phyloP scores from a whole-genome alignment of 2,888 invertebrate genomes.

The Oconnorella tubifera region DNA sequence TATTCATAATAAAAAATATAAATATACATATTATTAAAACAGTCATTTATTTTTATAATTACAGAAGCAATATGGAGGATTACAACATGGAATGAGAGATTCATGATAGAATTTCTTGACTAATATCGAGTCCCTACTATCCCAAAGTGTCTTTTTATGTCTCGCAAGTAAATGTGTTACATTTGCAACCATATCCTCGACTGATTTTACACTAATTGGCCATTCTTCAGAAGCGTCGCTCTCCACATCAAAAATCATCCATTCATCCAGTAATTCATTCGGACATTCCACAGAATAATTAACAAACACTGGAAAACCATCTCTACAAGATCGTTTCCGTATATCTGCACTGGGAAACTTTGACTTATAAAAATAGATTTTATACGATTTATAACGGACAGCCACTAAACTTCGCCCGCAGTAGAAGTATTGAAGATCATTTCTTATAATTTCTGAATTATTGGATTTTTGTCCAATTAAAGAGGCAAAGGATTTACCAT shows the following conservation, averaged over 20 bases:
- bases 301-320: background rate
- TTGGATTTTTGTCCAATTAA: background rate
- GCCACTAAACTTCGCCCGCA: background rate
- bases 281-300: background rate
- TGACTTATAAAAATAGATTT: background rate
- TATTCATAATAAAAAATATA: no score
- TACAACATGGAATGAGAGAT: background rate
- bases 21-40: no score
- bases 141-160: background rate
- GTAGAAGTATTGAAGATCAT: background rate
- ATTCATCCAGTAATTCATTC: background rate
- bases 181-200: background rate
- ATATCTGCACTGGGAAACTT: background rate
- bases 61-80: background rate
- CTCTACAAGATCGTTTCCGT: background rate
- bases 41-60: no score
- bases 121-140: background rate
- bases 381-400: background rate
- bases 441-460: no score
- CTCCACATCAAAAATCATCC: background rate
- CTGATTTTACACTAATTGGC: background rate
- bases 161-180: background rate
- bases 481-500: background rate
- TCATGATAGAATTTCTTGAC: background rate
- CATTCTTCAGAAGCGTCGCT: background rate